Evolutionary conservation across 2,797 vertebrate species (phyloP).

Genomic region (Anguilla anguilla): DNA sequence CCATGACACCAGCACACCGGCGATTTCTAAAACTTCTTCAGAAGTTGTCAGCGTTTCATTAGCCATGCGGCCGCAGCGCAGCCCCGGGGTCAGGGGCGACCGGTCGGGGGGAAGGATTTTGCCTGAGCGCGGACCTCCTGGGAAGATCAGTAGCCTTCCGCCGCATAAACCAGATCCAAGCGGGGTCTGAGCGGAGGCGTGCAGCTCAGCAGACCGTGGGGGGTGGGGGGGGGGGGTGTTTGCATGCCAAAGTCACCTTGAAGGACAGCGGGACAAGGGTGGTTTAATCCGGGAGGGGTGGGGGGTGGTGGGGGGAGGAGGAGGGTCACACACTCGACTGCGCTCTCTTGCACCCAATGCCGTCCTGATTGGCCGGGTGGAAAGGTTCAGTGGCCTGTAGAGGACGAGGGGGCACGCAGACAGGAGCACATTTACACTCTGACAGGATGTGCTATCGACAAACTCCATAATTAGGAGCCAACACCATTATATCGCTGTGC

Average conservation of each 20-base stretch:
- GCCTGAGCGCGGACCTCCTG: constrained; percentile 55
- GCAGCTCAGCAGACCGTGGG: constrained; percentile 34
- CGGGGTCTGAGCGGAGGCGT: constrained; percentile 47
- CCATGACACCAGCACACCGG: neutral
- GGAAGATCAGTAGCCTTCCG: constrained; percentile 57
- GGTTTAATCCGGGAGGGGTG: constrained; percentile 52
- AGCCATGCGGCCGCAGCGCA: neutral
- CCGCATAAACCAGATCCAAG: constrained; percentile 56
- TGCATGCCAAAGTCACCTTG: constrained; percentile 67
- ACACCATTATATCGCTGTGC: neutral
- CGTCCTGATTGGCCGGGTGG: constrained; percentile 15
- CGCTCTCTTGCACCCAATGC: constrained; percentile 35
- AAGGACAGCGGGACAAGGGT: constrained; percentile 42
- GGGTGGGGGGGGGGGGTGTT: constrained; percentile 51
- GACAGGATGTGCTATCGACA: neutral
- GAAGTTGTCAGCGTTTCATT: neutral
- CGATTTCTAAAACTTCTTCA: neutral
- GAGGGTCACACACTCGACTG: constrained; percentile 42
- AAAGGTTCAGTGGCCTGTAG: constrained; percentile 6
- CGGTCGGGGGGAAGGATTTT: constrained; percentile 50
- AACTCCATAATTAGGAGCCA: constrained; percentile 4
- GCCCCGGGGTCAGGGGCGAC: neutral
- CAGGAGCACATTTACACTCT: neutral
- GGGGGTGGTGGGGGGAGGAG: constrained; percentile 42
- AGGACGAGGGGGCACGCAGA: neutral